Conservation (phyloP, 1,140 invertebrate genomes). For the Megalonaias nervosa region DNA sequence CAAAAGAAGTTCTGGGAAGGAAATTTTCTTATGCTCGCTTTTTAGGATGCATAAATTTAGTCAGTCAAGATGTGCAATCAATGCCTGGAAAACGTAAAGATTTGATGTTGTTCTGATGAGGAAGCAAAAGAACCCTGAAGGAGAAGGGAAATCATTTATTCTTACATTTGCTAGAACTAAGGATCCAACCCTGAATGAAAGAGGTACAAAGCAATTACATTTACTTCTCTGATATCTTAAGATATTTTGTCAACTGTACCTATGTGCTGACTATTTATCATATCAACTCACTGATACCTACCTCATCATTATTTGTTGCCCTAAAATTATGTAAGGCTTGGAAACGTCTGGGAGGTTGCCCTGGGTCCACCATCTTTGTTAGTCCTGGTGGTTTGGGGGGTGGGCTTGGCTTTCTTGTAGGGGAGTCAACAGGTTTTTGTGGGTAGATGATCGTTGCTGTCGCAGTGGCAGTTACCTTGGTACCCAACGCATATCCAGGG, state of each 20-base stretch:
- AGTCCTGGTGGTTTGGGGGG: conserved; percentile 44
- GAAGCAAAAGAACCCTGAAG: too few relatives aligned
- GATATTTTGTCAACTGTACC: neutral
- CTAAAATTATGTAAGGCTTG: conserved; percentile 94
- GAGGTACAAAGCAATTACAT: too few relatives aligned
- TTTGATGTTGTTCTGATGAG: too few relatives aligned
- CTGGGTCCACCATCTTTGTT: conserved; percentile 52
- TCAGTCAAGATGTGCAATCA: too few relatives aligned
- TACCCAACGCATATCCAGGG: neutral
- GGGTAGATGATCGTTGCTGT: conserved; percentile 21
- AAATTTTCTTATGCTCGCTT: too few relatives aligned
- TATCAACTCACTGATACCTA: conserved; percentile 67
- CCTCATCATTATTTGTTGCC: conserved; percentile 97
- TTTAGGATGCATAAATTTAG: too few relatives aligned
- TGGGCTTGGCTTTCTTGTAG: conserved; percentile 36
- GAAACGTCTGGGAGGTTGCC: conserved; percentile 73
- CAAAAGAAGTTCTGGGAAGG: too few relatives aligned
- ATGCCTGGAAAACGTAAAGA: too few relatives aligned
- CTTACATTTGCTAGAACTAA: too few relatives aligned
- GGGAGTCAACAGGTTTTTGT: conserved; percentile 1
- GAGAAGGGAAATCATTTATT: too few relatives aligned
- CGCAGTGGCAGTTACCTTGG: conserved; percentile 36
- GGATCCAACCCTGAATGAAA: too few relatives aligned
- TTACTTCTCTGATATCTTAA: neutral
- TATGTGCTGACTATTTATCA: neutral